phyloP scores from a whole-genome alignment of 2,113 vertebrate genomes.

The Crocuta crocuta region DNA sequence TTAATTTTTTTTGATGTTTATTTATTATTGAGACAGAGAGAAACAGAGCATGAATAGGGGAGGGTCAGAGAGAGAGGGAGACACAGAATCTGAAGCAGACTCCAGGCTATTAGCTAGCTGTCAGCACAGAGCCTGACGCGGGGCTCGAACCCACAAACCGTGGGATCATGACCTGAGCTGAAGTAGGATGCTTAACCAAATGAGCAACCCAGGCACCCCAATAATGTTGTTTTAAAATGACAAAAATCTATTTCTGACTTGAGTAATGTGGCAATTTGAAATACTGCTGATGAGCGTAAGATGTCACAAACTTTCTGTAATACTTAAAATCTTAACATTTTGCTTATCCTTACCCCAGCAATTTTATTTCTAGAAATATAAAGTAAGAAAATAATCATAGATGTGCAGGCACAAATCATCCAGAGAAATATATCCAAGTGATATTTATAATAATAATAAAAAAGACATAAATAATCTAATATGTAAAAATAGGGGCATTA shows the following conservation, averaged over 20 bases:
- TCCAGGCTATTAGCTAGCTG: too few species aligned
- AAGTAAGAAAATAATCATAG: slow-evolving; percentile 7
- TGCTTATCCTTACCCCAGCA: not conserved
- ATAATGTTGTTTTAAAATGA: not conserved
- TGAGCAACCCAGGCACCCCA: too few species aligned
- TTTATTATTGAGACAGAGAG: too few species aligned
- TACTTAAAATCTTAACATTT: slow-evolving; percentile 8
- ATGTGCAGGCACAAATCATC: not conserved
- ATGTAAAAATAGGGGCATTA: not conserved
- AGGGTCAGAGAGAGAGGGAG: too few species aligned
- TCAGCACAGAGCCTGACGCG: too few species aligned
- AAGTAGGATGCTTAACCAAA: too few species aligned
- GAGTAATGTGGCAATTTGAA: not conserved
- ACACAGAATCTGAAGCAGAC: too few species aligned
- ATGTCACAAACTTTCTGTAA: not conserved
- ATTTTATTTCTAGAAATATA: slow-evolving; percentile 42
- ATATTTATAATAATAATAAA: slow-evolving; percentile 17
- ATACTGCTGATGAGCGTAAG: not conserved
- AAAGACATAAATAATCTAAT: not conserved
- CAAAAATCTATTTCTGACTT: not conserved
- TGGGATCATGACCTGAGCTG: too few species aligned
- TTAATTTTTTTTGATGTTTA: not conserved
- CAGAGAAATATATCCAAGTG: not conserved
- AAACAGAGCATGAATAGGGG: too few species aligned
- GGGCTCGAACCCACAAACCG: too few species aligned